Percentiles rank a stretch among this genome's conserved stretches.
Evolutionary conservation across 2,113 vertebrate species (phyloP).

Genomic region (Nerophis ophidion): DNA sequence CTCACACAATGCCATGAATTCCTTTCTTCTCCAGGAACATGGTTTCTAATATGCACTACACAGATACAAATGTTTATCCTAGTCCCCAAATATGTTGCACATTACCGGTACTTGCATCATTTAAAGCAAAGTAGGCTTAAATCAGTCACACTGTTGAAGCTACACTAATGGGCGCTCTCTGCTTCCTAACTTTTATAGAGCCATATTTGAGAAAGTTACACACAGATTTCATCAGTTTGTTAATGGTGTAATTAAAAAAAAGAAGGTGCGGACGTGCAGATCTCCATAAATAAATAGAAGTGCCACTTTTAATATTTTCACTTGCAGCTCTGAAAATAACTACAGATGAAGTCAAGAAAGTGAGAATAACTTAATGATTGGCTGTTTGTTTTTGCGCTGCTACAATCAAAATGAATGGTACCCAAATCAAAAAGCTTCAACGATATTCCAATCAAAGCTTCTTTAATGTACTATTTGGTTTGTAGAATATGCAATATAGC

Average conservation of each 20-base stretch:
- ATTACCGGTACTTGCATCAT: slow-evolving; percentile 77
- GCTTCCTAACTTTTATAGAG: slow-evolving; percentile 60
- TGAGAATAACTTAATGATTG: neutral
- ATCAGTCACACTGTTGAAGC: slow-evolving; percentile 68
- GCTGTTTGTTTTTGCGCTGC: neutral
- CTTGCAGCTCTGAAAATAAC: slow-evolving; percentile 5
- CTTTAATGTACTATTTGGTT: no score
- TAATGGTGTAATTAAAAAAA: slow-evolving; percentile 52
- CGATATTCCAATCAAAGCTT: no score
- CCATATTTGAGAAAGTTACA: slow-evolving; percentile 63
- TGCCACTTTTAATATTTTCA: slow-evolving; percentile 28
- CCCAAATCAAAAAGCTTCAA: neutral
- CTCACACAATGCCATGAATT: slow-evolving; percentile 48
- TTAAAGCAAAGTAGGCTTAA: slow-evolving; percentile 64
- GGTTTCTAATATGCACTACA: slow-evolving; percentile 41
- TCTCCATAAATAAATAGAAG: slow-evolving; percentile 29
- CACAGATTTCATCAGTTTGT: slow-evolving; percentile 65
- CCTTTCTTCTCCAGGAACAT: slow-evolving; percentile 51
- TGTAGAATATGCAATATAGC: no score
- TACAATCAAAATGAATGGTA: neutral
- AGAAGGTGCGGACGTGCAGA: slow-evolving; percentile 30
- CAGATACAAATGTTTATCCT: slow-evolving; percentile 38
- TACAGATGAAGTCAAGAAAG: neutral
- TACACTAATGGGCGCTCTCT: slow-evolving; percentile 59
- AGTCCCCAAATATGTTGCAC: slow-evolving; percentile 45